These are phyloP conservation scores for Microtus oregoni DNA, from an alignment of 2,113 vertebrate genomes.

Conservation along the genomic window DNA sequence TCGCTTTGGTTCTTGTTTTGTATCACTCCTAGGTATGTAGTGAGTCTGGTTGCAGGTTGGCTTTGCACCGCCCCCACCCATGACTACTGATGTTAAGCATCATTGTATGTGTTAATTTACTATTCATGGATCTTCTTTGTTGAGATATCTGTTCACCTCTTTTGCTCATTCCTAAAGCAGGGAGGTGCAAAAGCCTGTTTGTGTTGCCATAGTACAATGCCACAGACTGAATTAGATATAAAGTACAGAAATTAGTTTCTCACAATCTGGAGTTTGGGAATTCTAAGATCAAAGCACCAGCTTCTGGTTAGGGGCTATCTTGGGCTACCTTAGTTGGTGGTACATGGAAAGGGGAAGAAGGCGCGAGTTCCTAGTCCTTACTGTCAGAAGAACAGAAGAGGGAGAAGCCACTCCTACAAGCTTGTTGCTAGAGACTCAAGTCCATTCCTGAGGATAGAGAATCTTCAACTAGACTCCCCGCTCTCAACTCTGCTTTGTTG, in stretches of 20 bases:
- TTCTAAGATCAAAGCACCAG: not conserved
- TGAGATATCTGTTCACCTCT: not conserved
- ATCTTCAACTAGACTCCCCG: too few species aligned
- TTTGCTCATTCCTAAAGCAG: not conserved
- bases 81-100: not conserved
- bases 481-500: not conserved
- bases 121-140: not conserved
- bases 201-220: not conserved
- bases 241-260: not conserved
- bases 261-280: not conserved
- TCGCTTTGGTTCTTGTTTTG: not conserved
- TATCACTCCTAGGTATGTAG: not conserved
- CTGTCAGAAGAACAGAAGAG: not conserved
- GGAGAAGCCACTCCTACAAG: not conserved
- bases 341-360: not conserved
- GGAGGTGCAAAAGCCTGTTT: not conserved
- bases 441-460: not conserved
- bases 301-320: not conserved
- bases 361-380: not conserved
- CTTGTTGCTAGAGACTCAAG: not conserved
- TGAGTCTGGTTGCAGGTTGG: not conserved
- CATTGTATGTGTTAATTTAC: not conserved
- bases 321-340: not conserved
- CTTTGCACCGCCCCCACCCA: not conserved
- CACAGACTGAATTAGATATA: not conserved